Conservation (phyloP, 2,113 vertebrate genomes). For the Miniopterus natalensis region DNA sequence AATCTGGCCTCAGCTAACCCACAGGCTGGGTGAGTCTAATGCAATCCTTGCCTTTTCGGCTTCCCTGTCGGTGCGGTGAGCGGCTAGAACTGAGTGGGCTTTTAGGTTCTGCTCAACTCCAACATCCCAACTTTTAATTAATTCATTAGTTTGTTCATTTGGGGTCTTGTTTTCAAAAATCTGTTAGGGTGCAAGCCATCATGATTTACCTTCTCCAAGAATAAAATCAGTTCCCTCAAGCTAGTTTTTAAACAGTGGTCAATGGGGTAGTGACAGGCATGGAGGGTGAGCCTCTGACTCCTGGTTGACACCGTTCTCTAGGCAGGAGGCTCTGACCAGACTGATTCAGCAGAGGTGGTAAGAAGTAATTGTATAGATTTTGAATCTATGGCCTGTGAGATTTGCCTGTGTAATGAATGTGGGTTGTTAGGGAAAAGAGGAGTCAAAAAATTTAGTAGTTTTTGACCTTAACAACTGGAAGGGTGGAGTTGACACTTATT, state of each 20-base stretch:
- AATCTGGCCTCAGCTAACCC: not conserved
- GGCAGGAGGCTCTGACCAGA: not conserved
- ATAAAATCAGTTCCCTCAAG: not conserved
- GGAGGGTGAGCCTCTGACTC: not conserved
- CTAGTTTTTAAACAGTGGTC: not conserved
- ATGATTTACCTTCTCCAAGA: not conserved
- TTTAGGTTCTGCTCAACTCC: not conserved
- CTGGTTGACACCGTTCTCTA: not conserved
- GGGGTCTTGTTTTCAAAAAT: slow-evolving; percentile 22
- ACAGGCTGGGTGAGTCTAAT: accelerated
- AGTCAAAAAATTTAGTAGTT: not conserved
- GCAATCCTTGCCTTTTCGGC: not conserved
- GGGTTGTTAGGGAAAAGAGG: not conserved
- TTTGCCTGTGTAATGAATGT: not conserved
- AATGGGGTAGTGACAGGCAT: not conserved
- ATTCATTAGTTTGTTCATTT: not conserved
- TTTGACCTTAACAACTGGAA: not conserved
- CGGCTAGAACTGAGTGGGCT: not conserved
- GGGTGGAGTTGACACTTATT: not conserved
- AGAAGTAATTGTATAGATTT: not conserved
- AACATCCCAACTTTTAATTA: not conserved
- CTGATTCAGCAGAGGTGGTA: not conserved
- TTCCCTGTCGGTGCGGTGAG: not conserved
- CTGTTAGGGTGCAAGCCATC: not conserved
- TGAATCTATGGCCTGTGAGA: not conserved